Evolutionary conservation across 2,797 vertebrate species (phyloP).

Genomic region (Staurois parvus): DNA sequence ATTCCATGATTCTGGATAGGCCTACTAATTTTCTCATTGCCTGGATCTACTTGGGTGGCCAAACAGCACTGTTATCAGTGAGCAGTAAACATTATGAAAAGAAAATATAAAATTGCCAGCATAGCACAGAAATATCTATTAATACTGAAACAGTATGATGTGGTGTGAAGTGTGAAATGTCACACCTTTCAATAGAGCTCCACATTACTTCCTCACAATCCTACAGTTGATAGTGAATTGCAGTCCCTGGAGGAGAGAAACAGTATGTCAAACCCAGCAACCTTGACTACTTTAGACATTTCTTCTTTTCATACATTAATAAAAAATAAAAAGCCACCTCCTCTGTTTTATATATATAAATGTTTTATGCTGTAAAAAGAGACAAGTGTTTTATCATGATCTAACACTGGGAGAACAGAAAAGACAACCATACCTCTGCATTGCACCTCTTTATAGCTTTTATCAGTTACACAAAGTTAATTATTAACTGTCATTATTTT

Average conservation of each 20-base stretch:
- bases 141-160: not conserved
- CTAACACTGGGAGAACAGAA: too few species aligned
- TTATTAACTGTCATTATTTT: too few species aligned
- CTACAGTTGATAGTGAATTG: not conserved
- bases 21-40: not conserved
- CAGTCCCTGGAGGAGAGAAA: not conserved
- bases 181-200: not conserved
- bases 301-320: too few species aligned
- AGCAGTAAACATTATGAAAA: not conserved
- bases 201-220: not conserved
- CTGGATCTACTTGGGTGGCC: not conserved
- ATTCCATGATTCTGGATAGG: too few species aligned
- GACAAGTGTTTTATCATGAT: not conserved
- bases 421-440: too few species aligned
- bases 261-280: not conserved
- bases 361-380: not conserved
- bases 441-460: too few species aligned
- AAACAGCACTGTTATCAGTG: not conserved
- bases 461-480: too few species aligned
- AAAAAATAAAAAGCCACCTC: too few species aligned
- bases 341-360: too few species aligned
- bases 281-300: not conserved
- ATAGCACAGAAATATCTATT: not conserved
- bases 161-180: conserved; percentile 9
- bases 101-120: not conserved